Percentiles rank a stretch among this genome's conserved stretches.
phyloP scores from a whole-genome alignment of 2,888 invertebrate genomes.

The Scotopteryx bipunctaria region DNA sequence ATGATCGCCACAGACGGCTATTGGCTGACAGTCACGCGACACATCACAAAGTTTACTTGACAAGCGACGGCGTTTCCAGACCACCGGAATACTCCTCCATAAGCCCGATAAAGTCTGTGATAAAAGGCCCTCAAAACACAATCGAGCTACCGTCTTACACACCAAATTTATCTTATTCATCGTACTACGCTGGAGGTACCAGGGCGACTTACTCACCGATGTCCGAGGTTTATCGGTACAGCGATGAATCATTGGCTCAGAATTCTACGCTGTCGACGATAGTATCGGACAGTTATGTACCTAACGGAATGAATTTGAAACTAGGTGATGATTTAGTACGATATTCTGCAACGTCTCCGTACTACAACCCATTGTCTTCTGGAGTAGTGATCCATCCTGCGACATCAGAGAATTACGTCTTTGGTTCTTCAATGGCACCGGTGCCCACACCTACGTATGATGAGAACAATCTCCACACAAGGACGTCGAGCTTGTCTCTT shows the following conservation, averaged over 20 bases:
- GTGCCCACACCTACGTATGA: constrained; percentile 65
- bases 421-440: constrained; percentile 52
- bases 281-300: constrained; percentile 70
- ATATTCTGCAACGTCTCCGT: constrained; percentile 57
- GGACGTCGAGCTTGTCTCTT: constrained; percentile 52
- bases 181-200: constrained; percentile 62
- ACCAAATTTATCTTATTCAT: constrained; percentile 71
- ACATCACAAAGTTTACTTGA: constrained; percentile 68
- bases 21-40: constrained; percentile 68
- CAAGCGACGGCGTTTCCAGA: constrained; percentile 59
- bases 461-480: constrained; percentile 56
- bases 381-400: constrained; percentile 62
- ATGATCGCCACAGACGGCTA: constrained; percentile 69
- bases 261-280: constrained; percentile 64
- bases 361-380: constrained; percentile 62
- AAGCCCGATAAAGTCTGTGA: constrained; percentile 62
- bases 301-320: constrained; percentile 71
- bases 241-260: constrained; percentile 73
- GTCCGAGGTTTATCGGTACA: constrained; percentile 73
- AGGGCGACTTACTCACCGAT: constrained; percentile 74
- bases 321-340: constrained; percentile 67
- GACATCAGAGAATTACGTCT: constrained; percentile 62
- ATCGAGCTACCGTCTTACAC: constrained; percentile 72
- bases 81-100: constrained; percentile 69
- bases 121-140: constrained; percentile 64